Evolutionary conservation across 2,113 vertebrate species (phyloP).

Genomic region (Mustelus asterias): DNA sequence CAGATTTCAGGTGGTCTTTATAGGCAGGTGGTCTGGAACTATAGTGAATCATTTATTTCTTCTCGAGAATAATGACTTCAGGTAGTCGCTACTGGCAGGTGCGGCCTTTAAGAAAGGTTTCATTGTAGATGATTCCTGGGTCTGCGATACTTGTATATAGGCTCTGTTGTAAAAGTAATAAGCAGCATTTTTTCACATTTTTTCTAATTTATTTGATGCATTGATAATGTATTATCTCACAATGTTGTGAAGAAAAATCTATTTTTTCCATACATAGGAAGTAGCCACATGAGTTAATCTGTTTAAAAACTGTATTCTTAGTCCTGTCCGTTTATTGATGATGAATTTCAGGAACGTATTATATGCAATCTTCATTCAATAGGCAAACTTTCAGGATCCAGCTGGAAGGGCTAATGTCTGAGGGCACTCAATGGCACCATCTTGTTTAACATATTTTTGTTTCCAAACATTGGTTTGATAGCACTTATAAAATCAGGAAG

Average conservation of each 20-base stretch:
- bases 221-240: not conserved
- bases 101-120: constrained; percentile 23
- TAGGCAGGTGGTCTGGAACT: not conserved
- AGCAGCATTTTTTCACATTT: not conserved
- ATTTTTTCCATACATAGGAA: not conserved
- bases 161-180: constrained; percentile 1
- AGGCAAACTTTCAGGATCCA: not conserved
- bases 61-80: not conserved
- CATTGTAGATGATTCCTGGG: not conserved
- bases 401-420: not conserved
- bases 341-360: no score
- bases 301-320: not conserved
- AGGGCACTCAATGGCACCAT: not conserved
- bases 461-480: not conserved
- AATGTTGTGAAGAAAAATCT: not conserved
- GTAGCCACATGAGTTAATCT: not conserved
- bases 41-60: not conserved
- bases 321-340: not conserved
- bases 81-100: not conserved
- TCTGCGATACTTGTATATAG: not conserved
- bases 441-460: not conserved
- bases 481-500: not conserved
- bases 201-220: not conserved
- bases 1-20: constrained; percentile 24
- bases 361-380: not conserved